Base-by-base conservation (phyloP, 2,888 invertebrate species). In the Dorcus parallelipipedus region DNA sequence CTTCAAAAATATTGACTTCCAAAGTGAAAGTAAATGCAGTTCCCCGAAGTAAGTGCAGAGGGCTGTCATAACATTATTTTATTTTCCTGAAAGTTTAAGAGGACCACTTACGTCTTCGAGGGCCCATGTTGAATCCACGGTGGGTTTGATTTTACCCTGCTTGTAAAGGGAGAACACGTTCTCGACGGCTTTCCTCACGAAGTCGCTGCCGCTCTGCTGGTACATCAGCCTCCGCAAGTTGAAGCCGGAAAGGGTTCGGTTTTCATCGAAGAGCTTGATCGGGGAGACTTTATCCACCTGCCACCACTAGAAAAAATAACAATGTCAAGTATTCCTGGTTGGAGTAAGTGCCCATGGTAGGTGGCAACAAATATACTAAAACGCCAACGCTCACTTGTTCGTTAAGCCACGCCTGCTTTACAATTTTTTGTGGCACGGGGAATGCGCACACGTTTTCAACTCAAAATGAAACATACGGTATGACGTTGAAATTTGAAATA, bases 261-360 rank as follows among this genome's bases (percentile, higher is more conserved):
- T 94, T 78, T 94, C 93, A 71, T 93, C 93, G 79, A 90, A 93
- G 70, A 94, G 81, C 79, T 92, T 93, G 78, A 93, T 85, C 6
- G 93, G 93, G 3, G 90, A 91, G 64, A 94, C 87, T 81, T 93
- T 94, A 17, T 93, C 93, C 61, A 93, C 92, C 81, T 93, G 93
- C 93, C 93, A 93, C 93, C 93, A 94, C 89, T 90, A 77, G 7
- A 77, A 76, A 65, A 68, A 14, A 14, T 59, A 64, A 57, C 26
- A 33, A 33, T 6, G 1, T 5, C 3, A 3, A 33, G 26, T 4
- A 33, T 33, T 6, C 26, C 14, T 3, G 26, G 26, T 33, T 7
- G 26, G 26, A 1, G 26, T 5, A 7, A 33, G 26, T 14, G 14
- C 14, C 14, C 1, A 14, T 14, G 14, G 14, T 1, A 14, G 14